Evolutionary conservation across 2,888 invertebrate species (phyloP).

Genomic region (Seladonia tumulorum): DNA sequence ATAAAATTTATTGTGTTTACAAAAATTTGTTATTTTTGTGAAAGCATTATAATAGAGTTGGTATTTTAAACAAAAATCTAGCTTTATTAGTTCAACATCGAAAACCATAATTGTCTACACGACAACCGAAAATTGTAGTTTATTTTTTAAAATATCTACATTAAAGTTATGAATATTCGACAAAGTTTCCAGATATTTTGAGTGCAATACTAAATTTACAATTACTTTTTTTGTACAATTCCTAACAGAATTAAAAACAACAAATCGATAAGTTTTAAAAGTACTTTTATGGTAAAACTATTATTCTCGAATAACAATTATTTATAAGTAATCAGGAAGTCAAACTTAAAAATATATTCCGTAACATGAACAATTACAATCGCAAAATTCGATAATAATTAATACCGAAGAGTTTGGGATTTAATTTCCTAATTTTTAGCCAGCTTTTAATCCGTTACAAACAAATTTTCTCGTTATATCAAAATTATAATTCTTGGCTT

Average conservation of each 20-base stretch:
- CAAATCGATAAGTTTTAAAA: background rate
- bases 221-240: background rate
- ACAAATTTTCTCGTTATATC: background rate
- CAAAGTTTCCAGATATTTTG: background rate
- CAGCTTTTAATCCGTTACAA: background rate
- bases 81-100: background rate
- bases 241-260: background rate
- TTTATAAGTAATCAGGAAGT: background rate
- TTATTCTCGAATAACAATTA: background rate
- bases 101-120: background rate
- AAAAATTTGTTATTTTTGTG: background rate
- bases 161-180: background rate
- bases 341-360: background rate
- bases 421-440: background rate
- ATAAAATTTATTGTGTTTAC: background rate
- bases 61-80: background rate
- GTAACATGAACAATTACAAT: background rate
- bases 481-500: background rate
- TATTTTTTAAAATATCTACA: background rate
- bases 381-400: background rate
- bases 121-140: background rate
- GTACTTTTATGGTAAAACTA: background rate
- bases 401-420: background rate
- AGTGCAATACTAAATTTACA: background rate
- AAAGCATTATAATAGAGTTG: background rate